Base-by-base conservation (phyloP, 2,888 invertebrate genomes). In the Tipula helvola region DNA sequence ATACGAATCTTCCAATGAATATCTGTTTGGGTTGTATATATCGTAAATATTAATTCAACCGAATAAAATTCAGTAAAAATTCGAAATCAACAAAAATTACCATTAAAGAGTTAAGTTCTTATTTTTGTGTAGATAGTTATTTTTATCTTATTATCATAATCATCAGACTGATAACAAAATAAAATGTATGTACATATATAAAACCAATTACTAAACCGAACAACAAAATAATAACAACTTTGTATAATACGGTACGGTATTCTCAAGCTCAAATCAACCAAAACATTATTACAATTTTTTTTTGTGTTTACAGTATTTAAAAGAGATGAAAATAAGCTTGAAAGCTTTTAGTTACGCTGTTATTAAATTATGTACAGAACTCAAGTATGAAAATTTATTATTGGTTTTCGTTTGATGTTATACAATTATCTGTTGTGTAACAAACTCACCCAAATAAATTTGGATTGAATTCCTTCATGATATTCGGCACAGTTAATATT, bases 401-500 rank as follows among this genome's bases (percentile, higher is more conserved):
- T 83, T 28, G 28, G 28, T 28, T 71, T 71, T 71, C 8, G 47
- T 2, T 18, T 57, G 18, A 18, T 7, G 71, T 39, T 39, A 39
- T 39, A 39, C 7, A 28, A 7, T 39, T 39, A 39, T 39, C 5
- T 39, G 39, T 39, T 28, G 28, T 28, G 1, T 12, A 13, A 12
- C 10, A 12, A 16, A 87, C 87, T 88, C 89, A 94, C 16, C 95
- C 95, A 87, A 94, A 90, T 1, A 95, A 89, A 36, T 93, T 91
- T 0, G 94, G 94, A 90, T 95, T 95, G 89, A 93, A 95, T 88
- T 92, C 93, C 89, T 93, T 93, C 28, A 94, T 88, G 71, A 94
- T 93, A 89, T 94, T 94, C 7, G 94, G 94, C 44, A 94, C 87
- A 0, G 94, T 94, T 0, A 93, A 88, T 87, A 89, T 92, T 83